A percentile compares a stretch with the other conserved stretches of the same genome.
These are phyloP conservation scores for Alentia gelatinosa DNA, from an alignment of 2,888 invertebrate species.

Conservation along the genomic window DNA sequence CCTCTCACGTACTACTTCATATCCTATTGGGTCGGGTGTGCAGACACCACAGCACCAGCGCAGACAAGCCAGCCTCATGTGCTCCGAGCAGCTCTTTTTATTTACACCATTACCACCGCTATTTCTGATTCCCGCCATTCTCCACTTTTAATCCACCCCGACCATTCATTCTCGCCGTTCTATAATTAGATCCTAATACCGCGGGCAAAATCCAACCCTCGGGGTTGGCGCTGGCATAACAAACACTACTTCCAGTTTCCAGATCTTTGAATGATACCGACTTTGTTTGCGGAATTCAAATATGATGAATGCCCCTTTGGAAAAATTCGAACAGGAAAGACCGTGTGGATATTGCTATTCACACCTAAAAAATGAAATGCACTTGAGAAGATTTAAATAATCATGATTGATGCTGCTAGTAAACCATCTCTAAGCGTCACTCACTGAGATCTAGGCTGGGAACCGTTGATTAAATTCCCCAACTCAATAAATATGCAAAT, in stretches of 20 bases:
- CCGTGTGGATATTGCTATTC: too few species aligned
- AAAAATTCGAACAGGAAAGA: too few species aligned
- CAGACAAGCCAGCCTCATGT: not conserved
- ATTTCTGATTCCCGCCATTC: not conserved
- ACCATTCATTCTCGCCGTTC: not conserved
- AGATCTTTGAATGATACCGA: not conserved
- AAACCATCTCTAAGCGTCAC: slow-evolving; percentile 11
- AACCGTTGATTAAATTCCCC: not conserved
- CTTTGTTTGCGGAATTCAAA: not conserved
- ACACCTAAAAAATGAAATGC: not conserved
- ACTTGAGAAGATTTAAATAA: not conserved
- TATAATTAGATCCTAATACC: not conserved
- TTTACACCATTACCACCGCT: not conserved
- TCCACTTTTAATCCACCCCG: not conserved
- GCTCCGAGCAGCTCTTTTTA: not conserved
- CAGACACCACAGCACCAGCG: not conserved
- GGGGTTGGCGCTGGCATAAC: not conserved
- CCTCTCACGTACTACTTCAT: not conserved
- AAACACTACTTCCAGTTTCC: not conserved
- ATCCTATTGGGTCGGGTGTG: not conserved
- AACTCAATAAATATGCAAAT: slow-evolving; percentile 22
- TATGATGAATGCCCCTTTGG: slow-evolving; percentile 1
- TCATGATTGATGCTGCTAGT: not conserved
- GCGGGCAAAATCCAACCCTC: not conserved
- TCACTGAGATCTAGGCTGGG: not conserved